Base-by-base conservation (phyloP, 2,113 vertebrate species). In the Xiphophorus couchianus region DNA sequence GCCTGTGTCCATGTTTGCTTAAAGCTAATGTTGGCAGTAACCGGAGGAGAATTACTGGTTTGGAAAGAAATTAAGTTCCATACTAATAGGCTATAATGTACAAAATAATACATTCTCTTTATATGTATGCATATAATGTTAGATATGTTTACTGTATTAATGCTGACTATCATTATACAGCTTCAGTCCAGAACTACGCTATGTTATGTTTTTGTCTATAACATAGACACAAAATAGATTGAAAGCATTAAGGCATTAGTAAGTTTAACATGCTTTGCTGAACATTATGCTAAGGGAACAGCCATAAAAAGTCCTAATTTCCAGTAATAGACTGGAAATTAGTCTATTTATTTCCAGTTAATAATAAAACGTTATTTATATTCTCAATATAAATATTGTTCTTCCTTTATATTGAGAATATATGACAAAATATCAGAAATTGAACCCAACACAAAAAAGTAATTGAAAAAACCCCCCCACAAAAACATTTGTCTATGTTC, bases 21-120 rank as follows among this genome's bases (percentile, higher is more conserved):
- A 19, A n/a, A 62, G 69, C 65, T 76, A 42, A 3, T 62, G 69
- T 73, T 80, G 7, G 37, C 42, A 71, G 48, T 30, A 33, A 29
- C 25, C 9, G 12, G 28, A 28, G 64, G 8, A 31, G 27, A 39
- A n/a, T 27, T 54, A 67, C 37, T 37, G n/a, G 58, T 84, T 64
- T 63, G 27, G 0, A 31, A 22, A 3, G 48, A 19, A 62, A 35
- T 37, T 1, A 22, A 3, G 35, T 37, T 37, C 10, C 35, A 37
- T 3, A 37, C 35, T 37, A 37, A 37, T 37, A 37, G 3, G 35
- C 22, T 9, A 9, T 10, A 58, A 11, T 58, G 8, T 58, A 6
- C 7, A 58, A 58, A 58, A n/a, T 58, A n/a, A 58, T 6, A n/a
- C 9, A 58, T n/a, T 58, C 1, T 58, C 9, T 58, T 19, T 58